These are phyloP conservation scores for Balaeniceps rex DNA, from an alignment of 2,113 vertebrate genomes.

Conservation along the genomic window DNA sequence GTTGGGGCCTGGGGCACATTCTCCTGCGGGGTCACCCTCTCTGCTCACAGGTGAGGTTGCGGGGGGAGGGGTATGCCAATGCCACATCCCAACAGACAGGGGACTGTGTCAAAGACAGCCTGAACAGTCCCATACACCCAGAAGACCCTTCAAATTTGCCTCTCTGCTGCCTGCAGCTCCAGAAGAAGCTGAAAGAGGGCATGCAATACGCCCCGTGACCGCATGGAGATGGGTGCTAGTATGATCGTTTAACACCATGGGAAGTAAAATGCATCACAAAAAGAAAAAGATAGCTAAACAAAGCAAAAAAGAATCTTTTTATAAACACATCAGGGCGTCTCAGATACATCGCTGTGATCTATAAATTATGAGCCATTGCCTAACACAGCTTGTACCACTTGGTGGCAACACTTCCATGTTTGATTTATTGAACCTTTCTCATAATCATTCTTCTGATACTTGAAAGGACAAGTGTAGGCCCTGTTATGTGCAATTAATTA, in stretches of 20 bases:
- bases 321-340: not conserved
- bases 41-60: rapidly evolving
- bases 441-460: conserved; percentile 33
- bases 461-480: not conserved
- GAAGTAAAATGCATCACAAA: not conserved
- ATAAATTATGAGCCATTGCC: conserved; percentile 36
- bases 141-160: not conserved
- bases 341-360: not conserved
- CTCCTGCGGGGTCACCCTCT: rapidly evolving
- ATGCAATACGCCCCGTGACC: not conserved
- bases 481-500: conserved; percentile 22
- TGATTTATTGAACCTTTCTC: conserved; percentile 68
- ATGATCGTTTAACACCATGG: not conserved
- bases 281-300: not conserved
- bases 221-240: not conserved
- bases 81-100: not conserved
- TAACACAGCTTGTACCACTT: conserved; percentile 71
- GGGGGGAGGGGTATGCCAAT: not conserved
- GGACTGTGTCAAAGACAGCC: not conserved
- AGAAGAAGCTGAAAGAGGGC: not conserved
- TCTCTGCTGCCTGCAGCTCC: not conserved
- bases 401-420: conserved; percentile 77
- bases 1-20: not conserved
- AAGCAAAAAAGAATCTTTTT: not conserved
- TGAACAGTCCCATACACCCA: not conserved